These are phyloP conservation scores for Scyliorhinus canicula DNA, from an alignment of 2,797 vertebrate genomes.

Conservation along the genomic window DNA sequence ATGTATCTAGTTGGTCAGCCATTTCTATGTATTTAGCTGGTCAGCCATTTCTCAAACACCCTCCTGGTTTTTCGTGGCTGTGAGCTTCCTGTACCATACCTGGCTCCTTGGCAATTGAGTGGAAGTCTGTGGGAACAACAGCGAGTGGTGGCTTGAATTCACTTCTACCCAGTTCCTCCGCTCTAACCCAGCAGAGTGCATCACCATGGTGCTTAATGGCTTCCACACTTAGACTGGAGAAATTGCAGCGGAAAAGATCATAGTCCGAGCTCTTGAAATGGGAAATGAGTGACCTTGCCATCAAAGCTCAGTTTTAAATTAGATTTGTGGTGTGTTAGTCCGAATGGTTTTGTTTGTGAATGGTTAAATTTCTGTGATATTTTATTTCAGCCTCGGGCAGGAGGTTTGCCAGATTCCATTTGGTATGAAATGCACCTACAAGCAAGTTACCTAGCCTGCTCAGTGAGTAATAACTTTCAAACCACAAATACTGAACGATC, in stretches of 20 bases:
- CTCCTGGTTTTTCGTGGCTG: background rate
- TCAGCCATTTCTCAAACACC: too few relatives aligned
- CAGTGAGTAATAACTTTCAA: slow-evolving; percentile 42
- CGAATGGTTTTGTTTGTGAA: background rate
- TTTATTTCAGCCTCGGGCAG: slow-evolving; percentile 38
- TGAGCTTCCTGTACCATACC: background rate
- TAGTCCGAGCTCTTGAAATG: background rate
- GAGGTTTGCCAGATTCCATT: background rate
- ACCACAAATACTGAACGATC: background rate
- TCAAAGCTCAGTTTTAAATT: background rate
- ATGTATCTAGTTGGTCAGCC: too few relatives aligned
- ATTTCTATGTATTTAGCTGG: too few relatives aligned
- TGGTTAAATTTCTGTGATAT: background rate
- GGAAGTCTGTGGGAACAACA: background rate
- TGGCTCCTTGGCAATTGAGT: background rate
- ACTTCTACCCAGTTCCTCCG: background rate
- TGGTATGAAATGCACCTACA: slow-evolving; percentile 46
- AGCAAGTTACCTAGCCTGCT: slow-evolving; percentile 45
- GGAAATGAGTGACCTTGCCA: background rate
- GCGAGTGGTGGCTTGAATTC: background rate
- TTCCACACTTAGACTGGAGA: background rate
- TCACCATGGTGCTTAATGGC: background rate
- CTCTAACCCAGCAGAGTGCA: background rate
- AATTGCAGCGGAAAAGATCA: too few relatives aligned
- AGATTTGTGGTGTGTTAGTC: background rate